phyloP scores from a whole-genome alignment of 2,797 vertebrate genomes.

The Cirrhinus mrigala region DNA sequence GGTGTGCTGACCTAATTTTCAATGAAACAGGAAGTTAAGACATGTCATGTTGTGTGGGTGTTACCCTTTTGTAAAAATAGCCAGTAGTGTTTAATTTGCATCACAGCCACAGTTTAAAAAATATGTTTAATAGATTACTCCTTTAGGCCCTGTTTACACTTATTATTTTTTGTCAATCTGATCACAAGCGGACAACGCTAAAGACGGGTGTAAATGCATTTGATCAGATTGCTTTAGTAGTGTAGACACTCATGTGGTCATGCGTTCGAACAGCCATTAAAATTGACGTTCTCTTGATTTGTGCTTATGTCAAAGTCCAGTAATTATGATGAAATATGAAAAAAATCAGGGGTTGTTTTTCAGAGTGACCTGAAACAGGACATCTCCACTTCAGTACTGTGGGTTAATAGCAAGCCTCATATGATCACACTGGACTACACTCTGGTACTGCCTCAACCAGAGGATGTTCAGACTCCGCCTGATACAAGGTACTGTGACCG shows the following conservation, averaged over 20 bases:
- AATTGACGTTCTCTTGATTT: neutral
- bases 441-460: constrained; percentile 81
- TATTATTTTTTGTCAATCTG: too few species aligned
- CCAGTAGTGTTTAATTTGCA: too few species aligned
- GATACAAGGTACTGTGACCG: constrained; percentile 85
- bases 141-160: too few species aligned
- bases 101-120: too few species aligned
- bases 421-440: constrained; percentile 99
- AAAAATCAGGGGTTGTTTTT: constrained; percentile 44
- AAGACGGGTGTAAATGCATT: too few species aligned
- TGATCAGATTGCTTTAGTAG: too few species aligned
- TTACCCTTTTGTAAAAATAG: too few species aligned
- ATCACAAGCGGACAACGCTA: too few species aligned
- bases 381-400: constrained; percentile 93
- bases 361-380: constrained; percentile 95
- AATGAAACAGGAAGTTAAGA: neutral
- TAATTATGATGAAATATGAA: neutral
- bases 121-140: too few species aligned
- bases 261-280: too few species aligned
- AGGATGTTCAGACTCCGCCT: constrained; percentile 64
- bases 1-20: neutral
- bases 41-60: neutral
- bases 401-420: constrained; percentile 92
- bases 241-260: too few species aligned
- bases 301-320: neutral